A percentile compares a stretch with the other conserved stretches of the same genome.
Conservation (phyloP, 1,140 invertebrate species). For the Hesperophylax magnus region DNA sequence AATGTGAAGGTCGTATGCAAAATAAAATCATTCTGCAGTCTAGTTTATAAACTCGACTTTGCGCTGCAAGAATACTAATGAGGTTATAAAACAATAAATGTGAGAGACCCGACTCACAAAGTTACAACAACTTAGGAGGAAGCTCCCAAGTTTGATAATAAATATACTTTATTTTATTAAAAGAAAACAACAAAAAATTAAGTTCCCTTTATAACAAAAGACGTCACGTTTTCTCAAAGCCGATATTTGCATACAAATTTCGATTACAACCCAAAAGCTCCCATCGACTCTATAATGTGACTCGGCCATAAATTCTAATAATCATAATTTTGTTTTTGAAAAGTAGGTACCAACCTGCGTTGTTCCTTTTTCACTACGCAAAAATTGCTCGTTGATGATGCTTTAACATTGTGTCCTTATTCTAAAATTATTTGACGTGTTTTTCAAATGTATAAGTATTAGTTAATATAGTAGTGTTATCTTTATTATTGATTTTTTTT, state of each 20-base stretch:
- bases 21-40: background rate
- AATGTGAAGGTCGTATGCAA: slow-evolving; percentile 8
- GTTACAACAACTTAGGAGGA: slow-evolving; percentile 21
- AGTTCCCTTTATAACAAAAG: slow-evolving; percentile 9
- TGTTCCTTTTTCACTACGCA: no score
- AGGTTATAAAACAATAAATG: slow-evolving; percentile 22
- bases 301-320: background rate
- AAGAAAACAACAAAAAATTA: slow-evolving; percentile 9
- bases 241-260: slow-evolving; percentile 34
- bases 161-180: slow-evolving; percentile 24
- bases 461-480: no score
- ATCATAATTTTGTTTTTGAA: no score
- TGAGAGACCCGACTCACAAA: slow-evolving; percentile 32
- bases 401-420: no score
- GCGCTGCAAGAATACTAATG: slow-evolving; percentile 27
- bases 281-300: background rate
- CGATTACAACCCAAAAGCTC: slow-evolving; percentile 19
- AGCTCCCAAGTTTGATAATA: slow-evolving; percentile 11
- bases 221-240: slow-evolving; percentile 14
- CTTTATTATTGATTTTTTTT: no score
- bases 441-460: no score
- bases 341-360: no score
- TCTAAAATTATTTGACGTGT: no score
- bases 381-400: no score
- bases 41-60: slow-evolving; percentile 1